Percentiles rank a stretch among this genome's conserved stretches.
phyloP scores from a whole-genome alignment of 1,140 invertebrate species.

The Teleogryllus occipitalis region DNA sequence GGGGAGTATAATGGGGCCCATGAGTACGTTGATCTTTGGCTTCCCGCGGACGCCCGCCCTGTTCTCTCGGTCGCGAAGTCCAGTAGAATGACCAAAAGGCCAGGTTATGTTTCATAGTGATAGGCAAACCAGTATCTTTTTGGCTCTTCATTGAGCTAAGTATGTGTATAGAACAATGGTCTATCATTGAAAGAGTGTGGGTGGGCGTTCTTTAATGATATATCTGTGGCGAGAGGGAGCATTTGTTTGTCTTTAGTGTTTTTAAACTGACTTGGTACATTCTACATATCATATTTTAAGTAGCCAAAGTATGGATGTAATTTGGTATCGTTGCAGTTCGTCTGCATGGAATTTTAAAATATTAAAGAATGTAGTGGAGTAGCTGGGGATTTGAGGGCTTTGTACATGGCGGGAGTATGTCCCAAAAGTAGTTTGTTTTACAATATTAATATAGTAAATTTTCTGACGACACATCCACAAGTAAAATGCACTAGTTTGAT shows the following conservation, averaged over 20 bases:
- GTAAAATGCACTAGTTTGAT: no score
- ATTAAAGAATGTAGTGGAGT: background rate
- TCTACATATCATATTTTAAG: background rate
- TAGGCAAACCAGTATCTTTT: no score
- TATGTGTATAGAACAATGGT: no score
- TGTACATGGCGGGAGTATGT: no score
- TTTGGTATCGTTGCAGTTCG: background rate
- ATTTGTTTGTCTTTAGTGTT: background rate
- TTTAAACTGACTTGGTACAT: background rate
- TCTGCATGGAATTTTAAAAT: background rate
- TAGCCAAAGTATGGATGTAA: background rate
- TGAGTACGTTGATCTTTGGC: no score
- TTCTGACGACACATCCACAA: no score
- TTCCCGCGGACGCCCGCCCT: background rate
- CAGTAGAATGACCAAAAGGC: no score
- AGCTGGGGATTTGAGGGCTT: background rate
- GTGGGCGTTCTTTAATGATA: background rate
- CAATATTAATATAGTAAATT: no score
- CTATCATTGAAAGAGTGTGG: background rate
- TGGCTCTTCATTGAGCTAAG: no score
- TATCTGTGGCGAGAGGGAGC: background rate
- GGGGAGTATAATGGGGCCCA: no score
- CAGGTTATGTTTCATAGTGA: no score
- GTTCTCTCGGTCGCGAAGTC: background rate
- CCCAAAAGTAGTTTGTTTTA: no score